Evolutionary conservation across 2,888 invertebrate genomes (phyloP).

Genomic region (Belgica antarctica): DNA sequence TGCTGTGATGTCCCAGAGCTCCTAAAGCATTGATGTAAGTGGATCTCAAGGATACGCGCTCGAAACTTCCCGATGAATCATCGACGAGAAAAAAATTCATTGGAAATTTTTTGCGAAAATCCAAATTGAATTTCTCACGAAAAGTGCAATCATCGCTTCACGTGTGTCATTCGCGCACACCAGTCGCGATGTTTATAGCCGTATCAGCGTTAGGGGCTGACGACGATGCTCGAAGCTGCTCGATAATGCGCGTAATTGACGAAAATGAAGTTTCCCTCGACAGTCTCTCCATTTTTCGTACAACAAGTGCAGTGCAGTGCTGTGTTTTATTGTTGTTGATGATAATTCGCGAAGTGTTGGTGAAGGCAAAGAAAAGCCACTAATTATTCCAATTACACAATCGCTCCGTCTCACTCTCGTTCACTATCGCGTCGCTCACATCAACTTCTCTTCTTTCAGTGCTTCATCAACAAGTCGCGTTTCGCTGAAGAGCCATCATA

Average conservation of each 20-base stretch:
- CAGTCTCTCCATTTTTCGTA: constrained; percentile 9
- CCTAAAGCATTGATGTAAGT: constrained; percentile 33
- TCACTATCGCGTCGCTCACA: neutral
- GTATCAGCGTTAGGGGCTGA: neutral
- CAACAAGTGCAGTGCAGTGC: constrained; percentile 26
- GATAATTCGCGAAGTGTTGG: constrained; percentile 41
- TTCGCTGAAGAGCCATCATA: neutral
- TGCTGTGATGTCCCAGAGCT: constrained; percentile 35
- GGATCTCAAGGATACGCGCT: neutral
- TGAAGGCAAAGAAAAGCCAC: constrained; percentile 42
- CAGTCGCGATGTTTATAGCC: no score
- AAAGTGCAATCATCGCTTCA: constrained; percentile 28
- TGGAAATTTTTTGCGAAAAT: constrained; percentile 23
- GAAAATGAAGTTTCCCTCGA: neutral
- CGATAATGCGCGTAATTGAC: neutral
- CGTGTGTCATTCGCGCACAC: neutral
- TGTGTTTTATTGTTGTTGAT: constrained; percentile 24
- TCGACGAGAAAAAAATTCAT: constrained; percentile 22
- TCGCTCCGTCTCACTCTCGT: constrained; percentile 22
- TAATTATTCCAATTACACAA: constrained; percentile 41
- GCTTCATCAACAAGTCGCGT: neutral
- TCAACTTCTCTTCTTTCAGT: neutral
- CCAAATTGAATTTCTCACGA: constrained; percentile 25
- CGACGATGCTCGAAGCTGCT: neutral
- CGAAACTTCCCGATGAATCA: constrained; percentile 38